A percentile compares a stretch with the other conserved stretches of the same genome.
Conservation (phyloP, 2,797 vertebrate genomes). For the Borostomias antarcticus region DNA sequence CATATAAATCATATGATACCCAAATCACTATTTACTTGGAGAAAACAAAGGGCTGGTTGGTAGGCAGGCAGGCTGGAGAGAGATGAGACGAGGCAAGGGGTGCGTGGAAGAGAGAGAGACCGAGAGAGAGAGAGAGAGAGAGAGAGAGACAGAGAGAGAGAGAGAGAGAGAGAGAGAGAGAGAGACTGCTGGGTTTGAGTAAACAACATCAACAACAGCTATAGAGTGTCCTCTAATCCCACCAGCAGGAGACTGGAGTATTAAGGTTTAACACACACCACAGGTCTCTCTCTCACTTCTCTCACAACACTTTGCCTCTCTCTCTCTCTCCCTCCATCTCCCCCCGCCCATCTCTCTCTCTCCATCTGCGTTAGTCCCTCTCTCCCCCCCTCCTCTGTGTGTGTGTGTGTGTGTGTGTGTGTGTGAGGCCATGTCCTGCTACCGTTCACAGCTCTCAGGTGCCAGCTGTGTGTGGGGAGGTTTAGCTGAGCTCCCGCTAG, state of each 20-base stretch:
- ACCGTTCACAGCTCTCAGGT: background rate
- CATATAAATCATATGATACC: too few relatives aligned
- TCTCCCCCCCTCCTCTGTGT: too few relatives aligned
- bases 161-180: conserved; percentile 20
- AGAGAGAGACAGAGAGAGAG: conserved; percentile 23
- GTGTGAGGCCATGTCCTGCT: background rate
- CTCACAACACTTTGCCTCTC: background rate
- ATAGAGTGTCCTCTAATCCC: conserved; percentile 52
- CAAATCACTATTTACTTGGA: too few relatives aligned
- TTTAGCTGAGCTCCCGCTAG: too few relatives aligned
- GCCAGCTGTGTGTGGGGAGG: too few relatives aligned
- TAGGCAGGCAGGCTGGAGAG: too few relatives aligned
- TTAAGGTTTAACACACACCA: background rate
- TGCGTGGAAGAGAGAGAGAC: background rate
- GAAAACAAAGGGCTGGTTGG: too few relatives aligned
- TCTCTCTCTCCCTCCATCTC: background rate
- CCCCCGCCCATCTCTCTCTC: background rate
- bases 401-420: too few relatives aligned
- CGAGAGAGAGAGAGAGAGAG: conserved; percentile 31
- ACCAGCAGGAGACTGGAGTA: conserved; percentile 34
- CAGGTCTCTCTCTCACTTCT: too few relatives aligned
- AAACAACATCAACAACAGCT: conserved; percentile 35
- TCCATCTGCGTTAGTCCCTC: too few relatives aligned
- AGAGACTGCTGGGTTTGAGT: conserved; percentile 22
- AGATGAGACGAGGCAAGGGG: too few relatives aligned